Percentiles rank a stretch among this genome's conserved stretches.
Conservation (phyloP, 2,113 vertebrate species). For the Bos indicus region DNA sequence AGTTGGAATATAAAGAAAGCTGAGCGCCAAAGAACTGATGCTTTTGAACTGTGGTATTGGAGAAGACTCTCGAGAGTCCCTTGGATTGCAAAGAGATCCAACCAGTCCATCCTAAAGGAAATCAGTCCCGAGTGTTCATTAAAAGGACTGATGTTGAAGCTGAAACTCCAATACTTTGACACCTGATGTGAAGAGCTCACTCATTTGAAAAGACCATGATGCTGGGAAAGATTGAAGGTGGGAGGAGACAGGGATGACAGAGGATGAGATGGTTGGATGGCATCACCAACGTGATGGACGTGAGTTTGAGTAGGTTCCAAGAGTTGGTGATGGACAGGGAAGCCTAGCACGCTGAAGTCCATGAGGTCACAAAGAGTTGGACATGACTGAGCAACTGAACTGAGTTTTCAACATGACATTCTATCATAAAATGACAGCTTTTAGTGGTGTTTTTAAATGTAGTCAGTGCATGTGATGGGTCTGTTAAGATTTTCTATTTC, state of each 20-base stretch:
- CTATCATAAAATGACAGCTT: neutral
- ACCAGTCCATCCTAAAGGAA: neutral
- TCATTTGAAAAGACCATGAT: neutral
- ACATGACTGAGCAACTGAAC: accelerated
- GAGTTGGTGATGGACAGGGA: neutral
- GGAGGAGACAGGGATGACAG: neutral
- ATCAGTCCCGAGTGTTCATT: neutral
- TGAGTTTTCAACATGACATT: neutral
- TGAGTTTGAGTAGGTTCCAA: neutral
- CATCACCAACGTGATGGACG: accelerated
- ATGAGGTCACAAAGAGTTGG: neutral
- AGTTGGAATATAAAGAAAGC: neutral
- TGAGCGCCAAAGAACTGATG: neutral
- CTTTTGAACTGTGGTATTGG: neutral
- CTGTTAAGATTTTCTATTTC: no score
- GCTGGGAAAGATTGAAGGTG: neutral
- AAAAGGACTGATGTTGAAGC: neutral
- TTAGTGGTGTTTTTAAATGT: neutral
- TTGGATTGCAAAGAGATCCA: neutral
- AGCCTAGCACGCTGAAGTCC: neutral
- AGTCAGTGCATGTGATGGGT: neutral
- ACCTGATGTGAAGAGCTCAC: neutral
- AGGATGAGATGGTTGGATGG: neutral
- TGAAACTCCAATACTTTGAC: neutral
- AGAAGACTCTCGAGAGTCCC: neutral